Evolutionary conservation across 2,797 vertebrate species (phyloP).

Genomic region (Ficedula albicollis): DNA sequence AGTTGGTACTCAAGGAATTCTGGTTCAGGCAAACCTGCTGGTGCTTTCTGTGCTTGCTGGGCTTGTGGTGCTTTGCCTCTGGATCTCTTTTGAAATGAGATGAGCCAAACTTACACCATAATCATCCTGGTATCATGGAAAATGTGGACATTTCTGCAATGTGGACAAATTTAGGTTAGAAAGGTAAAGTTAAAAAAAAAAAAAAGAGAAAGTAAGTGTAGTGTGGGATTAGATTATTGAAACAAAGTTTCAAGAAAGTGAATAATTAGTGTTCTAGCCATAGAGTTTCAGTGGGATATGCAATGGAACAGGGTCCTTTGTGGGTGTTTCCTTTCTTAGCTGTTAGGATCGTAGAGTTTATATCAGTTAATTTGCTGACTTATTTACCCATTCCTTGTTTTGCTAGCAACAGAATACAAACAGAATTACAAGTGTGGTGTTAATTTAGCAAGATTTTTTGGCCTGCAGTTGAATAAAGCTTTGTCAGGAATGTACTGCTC

Average conservation of each 20-base stretch:
- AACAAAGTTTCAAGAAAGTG: background rate
- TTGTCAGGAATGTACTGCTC: background rate
- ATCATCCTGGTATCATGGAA: background rate
- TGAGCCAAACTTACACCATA: background rate
- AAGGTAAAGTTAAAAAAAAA: background rate
- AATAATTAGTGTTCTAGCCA: background rate
- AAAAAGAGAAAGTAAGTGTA: background rate
- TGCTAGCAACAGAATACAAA: background rate
- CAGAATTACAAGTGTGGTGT: background rate
- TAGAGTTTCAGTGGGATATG: background rate
- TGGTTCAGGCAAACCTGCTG: background rate
- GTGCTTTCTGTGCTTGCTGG: fast-evolving
- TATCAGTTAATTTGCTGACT: background rate
- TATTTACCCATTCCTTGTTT: background rate
- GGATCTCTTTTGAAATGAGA: background rate
- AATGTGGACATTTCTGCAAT: background rate
- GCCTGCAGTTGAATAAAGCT: background rate
- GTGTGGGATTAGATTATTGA: background rate
- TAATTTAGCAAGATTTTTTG: background rate
- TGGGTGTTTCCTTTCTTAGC: background rate
- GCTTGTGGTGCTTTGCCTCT: background rate
- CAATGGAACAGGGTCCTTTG: background rate
- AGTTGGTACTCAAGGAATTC: background rate
- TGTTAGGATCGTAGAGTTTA: background rate
- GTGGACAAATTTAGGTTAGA: background rate